phyloP scores from a whole-genome alignment of 30 jellyfish, hydroid and myxozoan genomes.

The Hydractinia echinata region DNA sequence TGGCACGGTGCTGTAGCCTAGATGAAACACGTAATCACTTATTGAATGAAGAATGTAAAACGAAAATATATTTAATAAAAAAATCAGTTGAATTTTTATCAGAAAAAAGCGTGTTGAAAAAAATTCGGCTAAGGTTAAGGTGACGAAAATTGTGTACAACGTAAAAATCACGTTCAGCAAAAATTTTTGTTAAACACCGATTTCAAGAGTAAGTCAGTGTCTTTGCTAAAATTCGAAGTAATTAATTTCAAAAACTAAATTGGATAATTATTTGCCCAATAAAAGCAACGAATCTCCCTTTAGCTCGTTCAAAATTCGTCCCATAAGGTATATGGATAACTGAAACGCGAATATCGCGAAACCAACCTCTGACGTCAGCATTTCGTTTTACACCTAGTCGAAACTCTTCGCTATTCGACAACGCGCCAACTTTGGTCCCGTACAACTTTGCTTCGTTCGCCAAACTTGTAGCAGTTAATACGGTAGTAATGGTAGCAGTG shows the following conservation, averaged over 20 bases:
- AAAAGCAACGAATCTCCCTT: too few species aligned
- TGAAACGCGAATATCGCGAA: background rate
- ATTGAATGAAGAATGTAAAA: background rate
- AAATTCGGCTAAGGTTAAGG: too few species aligned
- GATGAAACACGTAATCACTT: background rate
- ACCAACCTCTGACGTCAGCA: slow-evolving; percentile 75
- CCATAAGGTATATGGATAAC: too few species aligned
- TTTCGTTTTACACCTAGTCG: slow-evolving; percentile 89
- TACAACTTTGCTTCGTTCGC: slow-evolving; percentile 60
- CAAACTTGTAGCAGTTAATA: slow-evolving; percentile 64
- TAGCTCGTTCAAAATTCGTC: too few species aligned
- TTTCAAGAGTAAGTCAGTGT: too few species aligned
- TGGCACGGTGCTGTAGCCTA: slow-evolving; percentile 72
- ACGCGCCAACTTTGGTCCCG: slow-evolving; percentile 95
- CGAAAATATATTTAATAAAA: background rate
- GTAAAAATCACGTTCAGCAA: too few species aligned
- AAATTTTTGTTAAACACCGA: too few species aligned
- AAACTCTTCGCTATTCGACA: slow-evolving; percentile 82
- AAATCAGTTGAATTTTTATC: background rate
- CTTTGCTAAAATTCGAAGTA: too few species aligned
- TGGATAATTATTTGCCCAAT: too few species aligned
- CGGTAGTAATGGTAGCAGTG: slow-evolving; percentile 91
- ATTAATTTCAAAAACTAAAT: too few species aligned
- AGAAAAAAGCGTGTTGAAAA: background rate
- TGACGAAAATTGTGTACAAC: too few species aligned